Base-by-base conservation (phyloP, 2,113 vertebrate species). In the Taurulus bubalis region DNA sequence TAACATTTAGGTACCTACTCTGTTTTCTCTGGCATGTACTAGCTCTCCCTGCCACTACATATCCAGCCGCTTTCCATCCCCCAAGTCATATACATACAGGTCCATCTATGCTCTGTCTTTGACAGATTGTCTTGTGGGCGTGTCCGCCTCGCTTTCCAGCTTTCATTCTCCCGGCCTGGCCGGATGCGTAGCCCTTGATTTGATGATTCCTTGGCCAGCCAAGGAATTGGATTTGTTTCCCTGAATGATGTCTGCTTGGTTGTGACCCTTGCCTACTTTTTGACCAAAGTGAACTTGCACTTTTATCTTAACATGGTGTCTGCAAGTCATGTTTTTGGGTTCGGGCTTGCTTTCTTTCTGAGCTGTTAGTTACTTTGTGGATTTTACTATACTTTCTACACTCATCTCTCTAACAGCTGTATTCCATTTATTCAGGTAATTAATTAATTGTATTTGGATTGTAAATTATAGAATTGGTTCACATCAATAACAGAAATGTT, bases 401-500 rank as follows among this genome's bases (percentile, higher is more conserved):
- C 38, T 73, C 1, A 22, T 64, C 30, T 51, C 15, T 28, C 30
- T 49, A 49, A 28, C 11, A n/a, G 32, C 42, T 42, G 18, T 6
- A 24, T 40, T 62, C 6, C 3, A 68, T 40, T 62, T 42, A 47
- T 42, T 55, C 24, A 28, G 32, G 22, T 63, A 64, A 22, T 70
- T 15, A 30, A 70, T 70, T 56, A 34, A 40, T 26, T 42, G n/a
- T 7, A 42, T 80, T 60, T 71, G 49, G 16, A 6, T 14, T 55
- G 9, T 71, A 53, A 75, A 72, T 66, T 2, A 53, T 20, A 18
- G 18, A 66, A 28, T 36, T 71, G 16, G 12, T 71, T 79, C 53
- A 59, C 9, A 38, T 14, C n/a, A 45, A 47, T 28, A 24, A 22
- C 34, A 67, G 34, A 71, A 53, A 36, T 62, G 42, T 68, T 67